Evolutionary conservation across 2,113 vertebrate species (phyloP), one percentile per base, ranked within the genome.

Genomic region (Pterocles orientalis): DNA sequence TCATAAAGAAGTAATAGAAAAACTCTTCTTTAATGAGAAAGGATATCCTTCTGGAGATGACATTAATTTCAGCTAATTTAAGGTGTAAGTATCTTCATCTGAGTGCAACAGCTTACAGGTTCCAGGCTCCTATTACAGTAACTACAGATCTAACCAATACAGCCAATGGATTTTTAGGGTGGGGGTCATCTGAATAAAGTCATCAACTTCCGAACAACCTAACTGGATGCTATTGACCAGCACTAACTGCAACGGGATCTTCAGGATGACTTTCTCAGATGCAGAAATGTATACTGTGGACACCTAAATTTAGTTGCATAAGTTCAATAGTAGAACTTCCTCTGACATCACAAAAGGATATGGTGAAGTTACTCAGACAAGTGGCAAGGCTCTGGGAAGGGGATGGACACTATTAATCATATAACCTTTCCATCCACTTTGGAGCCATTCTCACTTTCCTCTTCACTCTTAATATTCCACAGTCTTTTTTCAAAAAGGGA

Each of bases 131-230:
- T 69, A 36, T 86, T 53, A 66, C 24, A 65, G 50, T 68, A 91
- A 91, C 85, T 87, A 93, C 78, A 82, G 58, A 31, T 26, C 62
- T 86, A 92, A 90, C 94, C 92, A 94, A 93, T 88, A 73, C 7
- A 83, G 18, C 4, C 36, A 36, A 90, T 24, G 34, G 60, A 61
- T 54, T 86, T 91, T 84, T 81, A 81, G 68, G 72, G 70, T 80
- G 45, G 36, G 31, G 36, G 68, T 92, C 41, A 83, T 92, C 65
- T 86, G 75, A 92, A 86, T 82, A 60, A 91, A 90, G 26, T 18
- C 9, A 58, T 73, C 68, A 50, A 24, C 68, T 93, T 41, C 36
- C 14, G 14, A 78, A 66, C 54, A 50, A 73, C 56, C 79, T 66
- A 34, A 33, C 54, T n/a, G 45, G 13, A 33, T 80, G 10, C 11